Base-by-base conservation (phyloP, 1,140 invertebrate species). In the Tetramorium simillimum region DNA sequence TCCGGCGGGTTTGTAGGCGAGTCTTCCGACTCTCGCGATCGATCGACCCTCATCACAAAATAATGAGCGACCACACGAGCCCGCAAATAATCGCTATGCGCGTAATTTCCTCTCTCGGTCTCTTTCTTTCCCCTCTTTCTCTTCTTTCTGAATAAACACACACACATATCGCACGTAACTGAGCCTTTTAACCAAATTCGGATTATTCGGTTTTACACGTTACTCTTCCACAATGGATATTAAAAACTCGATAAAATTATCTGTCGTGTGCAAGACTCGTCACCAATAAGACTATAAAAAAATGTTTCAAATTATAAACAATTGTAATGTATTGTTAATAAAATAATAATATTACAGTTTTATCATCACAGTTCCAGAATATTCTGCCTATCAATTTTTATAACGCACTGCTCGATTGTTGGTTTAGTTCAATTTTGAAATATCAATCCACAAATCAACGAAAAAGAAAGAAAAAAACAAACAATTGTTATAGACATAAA, bases 21-120 rank as follows among this genome's bases (percentile, higher is more conserved):
- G 73, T 86, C 85, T 80, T 69, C 51, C 58, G 40, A 76, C 81
- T 77, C 24, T 33, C 18, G 21, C 69, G 56, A 78, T 86, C 85
- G 73, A 86, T 86, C 76, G 60, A 58, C 24, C 40, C 75, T 78
- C 75, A 51, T 85, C 73, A 51, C 43, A 33, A 85, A 85, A 77
- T 85, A 77, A 77, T 77, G 82, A 77, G 21, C 43, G 37, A 3
- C 49, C 72, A 33, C 60, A 67, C 33, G n/a, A 77, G 70, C 21
- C 14, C 21, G 33, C 72, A 62, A 77, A 85, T 85, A 63, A 85
- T 85, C 63, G 21, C 43, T 21, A 2, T 24, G 46, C 73, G 58
- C n/a, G 72, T 53, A 77, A 77, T 43, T 77, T 77, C n/a, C 46
- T 78, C 28, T 80, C 43, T 84, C 62, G 56, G n/a, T 62, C 21